Evolutionary conservation across 53 echinoderm and acorn worm genomes (phyloP), one percentile per base, ranked within the genome.

Genomic region (Mesocentrotus franciscanus): DNA sequence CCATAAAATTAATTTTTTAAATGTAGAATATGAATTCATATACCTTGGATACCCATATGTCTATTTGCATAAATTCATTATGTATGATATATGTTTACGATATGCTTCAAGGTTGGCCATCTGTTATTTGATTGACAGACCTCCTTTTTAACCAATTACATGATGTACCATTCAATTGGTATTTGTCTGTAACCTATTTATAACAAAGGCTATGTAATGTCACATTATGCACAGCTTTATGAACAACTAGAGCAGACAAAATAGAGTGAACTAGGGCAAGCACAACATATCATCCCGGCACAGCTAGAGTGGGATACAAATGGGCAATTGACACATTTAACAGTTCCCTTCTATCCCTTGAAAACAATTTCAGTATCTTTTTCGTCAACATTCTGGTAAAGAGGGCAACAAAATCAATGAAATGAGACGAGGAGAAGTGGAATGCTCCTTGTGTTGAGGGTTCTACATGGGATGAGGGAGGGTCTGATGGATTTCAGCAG

Each of bases 281-380:
- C 60, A 93, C 27, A 93, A 93, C 81, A 93, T 93, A 93, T 93
- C 93, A 93, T 92, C 92, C n/a, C n/a, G n/a, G n/a, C 56, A 8
- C 49, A 60, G n/a, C n/a, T n/a, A n/a, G 93, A 93, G 81, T 30
- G 66, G 22, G 81, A 79, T 93, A 93, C 93, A 93, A 93, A 93
- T 93, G 93, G 93, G 78, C 93, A 93, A 93, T 93, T 93, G 93
- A 93, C 93, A 93, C 93, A 93, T 92, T 92, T 92, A 92, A 49
- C 71, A 29, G 56, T 70, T 75, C 58, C 71, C 92, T 92, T 22
- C 72, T 55, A 72, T 72, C 49, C 66, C 75, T 92, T 71, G n/a
- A 71, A 49, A 92, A 92, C 74, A 74, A 92, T 92, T 56, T 74
- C 55, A 72, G 92, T 92, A 29, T 92, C 92, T 92, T 92, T 91